phyloP scores from a whole-genome alignment of 1,140 invertebrate genomes.

The Trigoniulus corallinus region DNA sequence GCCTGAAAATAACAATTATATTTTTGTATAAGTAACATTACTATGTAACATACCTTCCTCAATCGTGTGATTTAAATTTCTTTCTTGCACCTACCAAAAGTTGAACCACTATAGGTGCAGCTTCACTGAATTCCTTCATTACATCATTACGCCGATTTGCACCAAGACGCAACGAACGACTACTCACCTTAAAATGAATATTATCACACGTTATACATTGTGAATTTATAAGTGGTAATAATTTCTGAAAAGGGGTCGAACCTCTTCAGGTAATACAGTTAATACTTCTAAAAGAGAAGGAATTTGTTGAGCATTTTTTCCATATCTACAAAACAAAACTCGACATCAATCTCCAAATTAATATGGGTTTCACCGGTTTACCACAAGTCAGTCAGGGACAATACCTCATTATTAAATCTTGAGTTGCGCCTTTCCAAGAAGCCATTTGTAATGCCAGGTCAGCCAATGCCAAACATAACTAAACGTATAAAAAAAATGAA shows the following conservation, averaged over 20 bases:
- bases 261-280: constrained; percentile 90
- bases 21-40: background rate
- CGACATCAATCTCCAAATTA: background rate
- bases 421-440: constrained; percentile 72
- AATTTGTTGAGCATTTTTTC: constrained; percentile 19
- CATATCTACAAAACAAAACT: constrained; percentile 24
- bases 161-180: constrained; percentile 62
- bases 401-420: constrained; percentile 60
- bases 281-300: constrained; percentile 69
- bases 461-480: constrained; percentile 76
- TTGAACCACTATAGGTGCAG: constrained; percentile 35
- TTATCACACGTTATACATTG: background rate
- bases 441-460: constrained; percentile 89
- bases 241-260: too few species aligned
- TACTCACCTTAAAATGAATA: constrained; percentile 52
- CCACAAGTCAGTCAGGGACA: background rate
- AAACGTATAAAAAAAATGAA: constrained; percentile 21
- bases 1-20: constrained; percentile 11
- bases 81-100: constrained; percentile 48
- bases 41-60: background rate
- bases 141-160: constrained; percentile 76
- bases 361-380: too few species aligned
- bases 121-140: constrained; percentile 45
- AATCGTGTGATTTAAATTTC: too few species aligned
- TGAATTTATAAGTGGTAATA: background rate